Evolutionary conservation across 2,888 invertebrate species (phyloP).

Genomic region (Gasteruption jaculator): DNA sequence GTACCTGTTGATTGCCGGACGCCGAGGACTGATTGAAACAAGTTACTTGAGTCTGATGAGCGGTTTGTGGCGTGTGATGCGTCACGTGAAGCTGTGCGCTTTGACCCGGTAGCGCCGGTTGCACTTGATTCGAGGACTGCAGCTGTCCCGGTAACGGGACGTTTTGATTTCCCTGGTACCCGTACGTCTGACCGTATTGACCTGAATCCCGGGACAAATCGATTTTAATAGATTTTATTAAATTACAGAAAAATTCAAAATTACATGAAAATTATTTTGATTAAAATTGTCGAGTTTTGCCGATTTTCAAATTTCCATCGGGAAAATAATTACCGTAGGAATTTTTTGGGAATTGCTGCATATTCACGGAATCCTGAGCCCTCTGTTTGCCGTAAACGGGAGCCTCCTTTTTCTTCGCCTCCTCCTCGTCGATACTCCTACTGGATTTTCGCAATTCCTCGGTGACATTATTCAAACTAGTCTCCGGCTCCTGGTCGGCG

Average conservation of each 20-base stretch:
- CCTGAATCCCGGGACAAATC: conserved; percentile 28
- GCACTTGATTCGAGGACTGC: conserved; percentile 35
- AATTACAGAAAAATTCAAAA: too few relatives aligned
- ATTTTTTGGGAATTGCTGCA: conserved; percentile 43
- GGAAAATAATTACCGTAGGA: conserved; percentile 37
- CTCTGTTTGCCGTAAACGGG: conserved; percentile 63
- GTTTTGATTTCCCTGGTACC: conserved; percentile 37
- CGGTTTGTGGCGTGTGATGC: conserved; percentile 43
- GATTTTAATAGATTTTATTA: too few relatives aligned
- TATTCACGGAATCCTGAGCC: conserved; percentile 35
- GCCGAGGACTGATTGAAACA: conserved; percentile 36
- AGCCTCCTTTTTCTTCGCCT: conserved; percentile 54
- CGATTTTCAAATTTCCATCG: too few relatives aligned
- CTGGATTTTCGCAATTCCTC: conserved; percentile 58
- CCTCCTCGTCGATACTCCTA: conserved; percentile 46
- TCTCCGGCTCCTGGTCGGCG: conserved; percentile 50
- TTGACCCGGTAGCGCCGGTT: conserved; percentile 44
- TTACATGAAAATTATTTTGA: too few relatives aligned
- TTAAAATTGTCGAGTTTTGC: too few relatives aligned
- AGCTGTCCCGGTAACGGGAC: conserved; percentile 45
- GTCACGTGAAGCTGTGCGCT: conserved; percentile 47
- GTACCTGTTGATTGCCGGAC: conserved; percentile 32
- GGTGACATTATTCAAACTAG: conserved; percentile 60
- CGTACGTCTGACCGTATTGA: conserved; percentile 39
- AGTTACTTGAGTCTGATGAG: conserved; percentile 44